phyloP scores from a whole-genome alignment of 2,113 vertebrate genomes.

The Hemibagrus wyckioides region DNA sequence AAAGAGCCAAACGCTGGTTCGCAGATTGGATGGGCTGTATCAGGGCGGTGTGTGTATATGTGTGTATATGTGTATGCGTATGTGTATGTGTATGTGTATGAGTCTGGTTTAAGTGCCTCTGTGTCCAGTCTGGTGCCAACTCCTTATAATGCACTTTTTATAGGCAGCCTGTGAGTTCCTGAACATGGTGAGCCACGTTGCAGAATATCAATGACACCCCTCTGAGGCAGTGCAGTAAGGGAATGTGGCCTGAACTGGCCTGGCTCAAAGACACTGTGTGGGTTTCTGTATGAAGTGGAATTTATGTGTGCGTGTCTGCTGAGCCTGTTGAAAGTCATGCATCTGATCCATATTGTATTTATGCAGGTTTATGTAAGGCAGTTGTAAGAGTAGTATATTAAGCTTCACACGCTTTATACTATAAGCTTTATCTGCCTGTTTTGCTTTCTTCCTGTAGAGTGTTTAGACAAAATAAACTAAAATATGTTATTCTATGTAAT shows the following conservation, averaged over 20 bases:
- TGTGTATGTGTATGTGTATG: slow-evolving; percentile 35
- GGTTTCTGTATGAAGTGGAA: neutral
- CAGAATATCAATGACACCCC: slow-evolving; percentile 72
- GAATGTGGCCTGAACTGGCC: slow-evolving; percentile 26
- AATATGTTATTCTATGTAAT: no score
- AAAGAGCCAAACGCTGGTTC: slow-evolving; percentile 31
- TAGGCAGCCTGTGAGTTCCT: slow-evolving; percentile 70
- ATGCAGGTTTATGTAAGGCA: neutral
- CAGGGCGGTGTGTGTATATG: neutral
- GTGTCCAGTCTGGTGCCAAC: slow-evolving; percentile 60
- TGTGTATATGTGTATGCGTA: slow-evolving; percentile 30
- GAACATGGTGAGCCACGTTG: slow-evolving; percentile 66
- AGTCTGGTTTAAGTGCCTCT: slow-evolving; percentile 41
- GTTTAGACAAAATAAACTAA: neutral
- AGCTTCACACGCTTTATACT: neutral
- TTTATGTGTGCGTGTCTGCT: neutral
- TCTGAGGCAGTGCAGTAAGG: slow-evolving; percentile 41
- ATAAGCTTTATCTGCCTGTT: neutral
- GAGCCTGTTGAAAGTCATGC: neutral
- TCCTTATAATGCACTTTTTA: slow-evolving; percentile 69
- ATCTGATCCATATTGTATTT: neutral
- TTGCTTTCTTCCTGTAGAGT: neutral
- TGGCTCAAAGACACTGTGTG: neutral
- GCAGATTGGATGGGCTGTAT: slow-evolving; percentile 34
- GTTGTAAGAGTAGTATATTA: neutral